Conservation (phyloP, 2,113 vertebrate genomes). For the Fulica atra region DNA sequence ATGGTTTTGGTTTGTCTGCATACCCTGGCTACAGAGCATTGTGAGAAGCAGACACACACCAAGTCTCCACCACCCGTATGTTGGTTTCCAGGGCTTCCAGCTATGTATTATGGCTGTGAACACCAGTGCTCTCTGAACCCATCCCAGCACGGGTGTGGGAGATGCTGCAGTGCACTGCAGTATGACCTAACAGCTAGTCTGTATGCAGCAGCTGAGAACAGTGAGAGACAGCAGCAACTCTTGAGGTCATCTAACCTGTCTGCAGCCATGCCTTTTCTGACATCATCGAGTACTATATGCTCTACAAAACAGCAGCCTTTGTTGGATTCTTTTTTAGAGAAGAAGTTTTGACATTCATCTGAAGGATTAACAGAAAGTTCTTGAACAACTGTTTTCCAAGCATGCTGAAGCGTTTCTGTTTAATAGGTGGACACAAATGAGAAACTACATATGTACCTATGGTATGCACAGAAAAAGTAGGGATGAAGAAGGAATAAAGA, state of each 20-base stretch:
- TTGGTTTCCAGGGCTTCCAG: background rate
- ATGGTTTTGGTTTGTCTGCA: background rate
- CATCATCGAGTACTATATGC: background rate
- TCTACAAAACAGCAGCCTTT: background rate
- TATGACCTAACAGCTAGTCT: background rate
- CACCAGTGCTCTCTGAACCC: background rate
- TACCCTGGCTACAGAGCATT: background rate
- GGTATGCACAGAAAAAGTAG: background rate
- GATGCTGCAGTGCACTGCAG: background rate
- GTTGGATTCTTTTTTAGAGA: background rate
- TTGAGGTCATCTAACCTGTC: background rate
- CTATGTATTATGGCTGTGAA: accelerated
- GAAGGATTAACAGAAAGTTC: background rate
- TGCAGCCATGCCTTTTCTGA: background rate
- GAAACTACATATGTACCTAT: background rate
- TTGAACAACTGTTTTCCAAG: background rate
- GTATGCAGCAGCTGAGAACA: background rate
- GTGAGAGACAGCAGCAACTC: background rate
- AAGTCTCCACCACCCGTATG: background rate
- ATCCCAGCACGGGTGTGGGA: background rate
- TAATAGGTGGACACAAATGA: background rate
- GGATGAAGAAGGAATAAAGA: background rate
- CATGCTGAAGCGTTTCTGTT: background rate
- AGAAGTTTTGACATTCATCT: background rate
- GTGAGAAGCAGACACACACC: background rate